Evolutionary conservation across 2,797 vertebrate species (phyloP), one percentile per base, ranked within the genome.

Genomic region (Forpus xanthops): DNA sequence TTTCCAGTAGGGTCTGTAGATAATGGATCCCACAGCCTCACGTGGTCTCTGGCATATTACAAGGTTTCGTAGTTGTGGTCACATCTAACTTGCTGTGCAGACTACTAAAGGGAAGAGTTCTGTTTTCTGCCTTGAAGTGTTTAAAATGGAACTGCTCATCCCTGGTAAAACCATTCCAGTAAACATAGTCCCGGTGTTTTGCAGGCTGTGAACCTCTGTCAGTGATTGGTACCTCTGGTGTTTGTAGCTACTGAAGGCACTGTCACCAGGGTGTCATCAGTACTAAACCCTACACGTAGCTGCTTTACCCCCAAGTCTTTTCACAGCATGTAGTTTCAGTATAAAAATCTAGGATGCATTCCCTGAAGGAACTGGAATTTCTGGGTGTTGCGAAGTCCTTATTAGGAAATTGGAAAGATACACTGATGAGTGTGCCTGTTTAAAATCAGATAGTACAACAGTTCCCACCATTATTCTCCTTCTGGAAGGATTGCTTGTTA

Each of bases 341-440:
- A 58, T 79, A 74, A 96, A 87, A 96, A 85, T 79, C 89, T 87
- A 90, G 52, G 85, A 93, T 82, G 67, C 76, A 82, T 96, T 90
- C 94, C 85, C 80, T 91, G 83, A 94, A 91, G 85, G 87, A 96
- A 92, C 95, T 96, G 93, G 94, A 92, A 95, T 96, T 94, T 94
- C 95, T 96, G 96, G 88, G 92, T 95, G 91, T 96, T 96, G 91
- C 95, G 79, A 88, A 96, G 93, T 71, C 94, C 96, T 94, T 96
- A 96, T 96, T 97, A 96, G 96, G 95, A 96, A 95, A 93, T 90
- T 92, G 89, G 79, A 75, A 92, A 88, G 95, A 92, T 94, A 81
- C 41, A 21, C 62, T 74, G 87, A 94, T 93, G 96, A 97, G 83
- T 85, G 44, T 88, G 94, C 90, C 94, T 95, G 93, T 92, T 95